Base-by-base conservation (phyloP, 2,888 invertebrate genomes). In the Caenorhabditis doughertyi region DNA sequence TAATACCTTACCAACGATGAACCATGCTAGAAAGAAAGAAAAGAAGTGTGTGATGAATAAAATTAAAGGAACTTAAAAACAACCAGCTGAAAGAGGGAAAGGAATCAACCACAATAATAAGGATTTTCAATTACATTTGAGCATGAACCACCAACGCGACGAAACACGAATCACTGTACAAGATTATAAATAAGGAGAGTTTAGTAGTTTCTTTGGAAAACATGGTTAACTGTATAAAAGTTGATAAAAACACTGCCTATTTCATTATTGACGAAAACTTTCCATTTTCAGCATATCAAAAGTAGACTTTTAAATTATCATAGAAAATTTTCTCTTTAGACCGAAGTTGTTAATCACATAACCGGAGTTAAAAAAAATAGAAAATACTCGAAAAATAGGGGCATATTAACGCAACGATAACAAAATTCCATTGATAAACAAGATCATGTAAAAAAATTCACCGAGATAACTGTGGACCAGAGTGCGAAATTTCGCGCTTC, bases 401-500 rank as follows among this genome's bases (percentile, higher is more conserved):
- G 27, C 42, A 60, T 9, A 67, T n/a, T 51, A 47, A 55, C 39
- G 39, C 42, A 64, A 79, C 64, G 39, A 64, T 56, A 64, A 29
- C 65, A 47, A 81, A 65, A 58, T 47, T 64, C 56, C 56, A 64
- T 49, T 58, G 39, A 58, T 72, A 51, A 62, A 53, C 49, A 68
- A 74, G 60, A 35, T 44, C 8, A 25, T 35, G 11, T 27, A 42
- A 58, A 80, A 80, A 64, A 71, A 73, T 67, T 80, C 79, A 98
- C 98, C 98, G 96, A 98, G 96, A 93, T 97, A 97, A 94, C 97
- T 97, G 94, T 97, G 96, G 94, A 98, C 98, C 94, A 98, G 95
- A 94, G 97, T 97, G 94, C 98, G 95, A 96, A 98, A 98, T 95
- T 97, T 97, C 70, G 83, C 80, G 67, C 83, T 79, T 70, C 83